These are phyloP conservation scores for Drosophila melanosoma DNA, from an alignment of 2,888 invertebrate species.

Conservation along the genomic window DNA sequence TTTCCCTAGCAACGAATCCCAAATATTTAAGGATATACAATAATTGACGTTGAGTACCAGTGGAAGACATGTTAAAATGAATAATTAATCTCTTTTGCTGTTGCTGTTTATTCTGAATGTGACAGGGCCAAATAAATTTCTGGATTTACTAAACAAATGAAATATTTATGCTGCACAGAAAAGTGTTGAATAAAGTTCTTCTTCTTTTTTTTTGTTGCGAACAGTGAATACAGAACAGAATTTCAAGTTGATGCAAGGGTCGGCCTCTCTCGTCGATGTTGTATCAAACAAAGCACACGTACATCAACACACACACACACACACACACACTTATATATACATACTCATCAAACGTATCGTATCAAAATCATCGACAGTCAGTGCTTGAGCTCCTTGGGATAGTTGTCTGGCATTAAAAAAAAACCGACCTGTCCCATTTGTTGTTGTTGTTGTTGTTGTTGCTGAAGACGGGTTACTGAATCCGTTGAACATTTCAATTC, in stretches of 20 bases:
- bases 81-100: neutral
- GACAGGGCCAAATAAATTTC: neutral
- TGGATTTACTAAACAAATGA: neutral
- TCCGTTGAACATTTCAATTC: conserved; percentile 47
- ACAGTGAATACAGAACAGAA: neutral
- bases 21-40: neutral
- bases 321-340: conserved; percentile 3
- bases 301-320: conserved; percentile 5
- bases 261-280: conserved; percentile 4
- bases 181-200: neutral
- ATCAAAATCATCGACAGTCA: conserved; percentile 55
- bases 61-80: neutral
- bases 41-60: neutral
- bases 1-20: neutral
- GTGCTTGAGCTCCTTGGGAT: conserved; percentile 38
- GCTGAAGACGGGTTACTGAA: neutral
- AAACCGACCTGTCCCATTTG: conserved; percentile 26
- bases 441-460: neutral
- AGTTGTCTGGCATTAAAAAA: conserved; percentile 34
- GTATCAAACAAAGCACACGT: conserved; percentile 5
- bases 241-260: conserved; percentile 2
- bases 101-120: neutral
- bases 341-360: conserved; percentile 35
- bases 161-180: neutral
- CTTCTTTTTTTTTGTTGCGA: neutral